phyloP scores from a whole-genome alignment of 2,888 invertebrate species.

The Acronicta leporina region DNA sequence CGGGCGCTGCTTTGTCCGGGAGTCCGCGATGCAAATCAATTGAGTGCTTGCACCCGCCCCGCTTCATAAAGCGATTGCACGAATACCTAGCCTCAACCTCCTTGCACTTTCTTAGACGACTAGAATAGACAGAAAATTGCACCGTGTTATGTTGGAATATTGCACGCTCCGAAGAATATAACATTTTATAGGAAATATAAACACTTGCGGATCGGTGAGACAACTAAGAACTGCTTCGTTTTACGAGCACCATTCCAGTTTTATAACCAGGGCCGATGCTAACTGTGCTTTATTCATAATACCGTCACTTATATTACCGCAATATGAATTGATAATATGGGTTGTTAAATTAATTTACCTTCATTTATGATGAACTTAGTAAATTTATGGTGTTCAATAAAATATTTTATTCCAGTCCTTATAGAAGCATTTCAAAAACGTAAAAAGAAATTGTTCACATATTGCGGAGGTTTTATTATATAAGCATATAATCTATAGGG shows the following conservation, averaged over 20 bases:
- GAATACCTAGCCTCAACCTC: constrained; percentile 66
- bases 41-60: constrained; percentile 63
- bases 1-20: constrained; percentile 72
- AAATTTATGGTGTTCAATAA: constrained; percentile 31
- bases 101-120: constrained; percentile 62
- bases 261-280: constrained; percentile 58
- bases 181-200: constrained; percentile 66
- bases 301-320: constrained; percentile 50
- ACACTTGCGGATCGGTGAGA: constrained; percentile 53
- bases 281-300: constrained; percentile 56
- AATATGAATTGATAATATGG: constrained; percentile 51
- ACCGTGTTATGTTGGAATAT: constrained; percentile 58
- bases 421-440: constrained; percentile 26
- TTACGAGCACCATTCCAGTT: constrained; percentile 60
- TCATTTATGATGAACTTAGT: constrained; percentile 14
- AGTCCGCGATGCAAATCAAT: constrained; percentile 81
- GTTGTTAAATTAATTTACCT: constrained; percentile 33
- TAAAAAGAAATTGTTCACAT: constrained; percentile 39
- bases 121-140: constrained; percentile 62
- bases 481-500: constrained; percentile 68
- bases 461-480: constrained; percentile 54
- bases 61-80: constrained; percentile 72
- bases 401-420: constrained; percentile 24
- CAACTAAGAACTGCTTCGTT: constrained; percentile 58
- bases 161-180: constrained; percentile 57